Percentiles rank a stretch among this genome's conserved stretches.
These are phyloP conservation scores for Callorhinus ursinus DNA, from an alignment of 2,113 vertebrate genomes.

Conservation along the genomic window DNA sequence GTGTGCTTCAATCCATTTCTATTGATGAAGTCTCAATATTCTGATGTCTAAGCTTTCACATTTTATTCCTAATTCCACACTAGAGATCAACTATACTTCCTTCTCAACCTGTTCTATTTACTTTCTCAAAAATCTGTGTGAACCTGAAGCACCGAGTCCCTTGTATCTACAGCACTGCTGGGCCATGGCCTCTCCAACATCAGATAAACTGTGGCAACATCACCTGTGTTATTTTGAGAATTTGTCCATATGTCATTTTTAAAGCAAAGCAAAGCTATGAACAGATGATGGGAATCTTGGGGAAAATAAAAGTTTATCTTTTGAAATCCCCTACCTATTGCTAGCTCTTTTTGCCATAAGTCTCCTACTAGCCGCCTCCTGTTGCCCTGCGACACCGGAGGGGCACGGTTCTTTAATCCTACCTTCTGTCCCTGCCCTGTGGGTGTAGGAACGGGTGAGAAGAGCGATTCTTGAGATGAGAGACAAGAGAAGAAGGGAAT, in stretches of 20 bases:
- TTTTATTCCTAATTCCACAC: not conserved
- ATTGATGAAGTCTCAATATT: not conserved
- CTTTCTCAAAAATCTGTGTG: not conserved
- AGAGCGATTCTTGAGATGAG: not conserved
- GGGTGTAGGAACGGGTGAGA: not conserved
- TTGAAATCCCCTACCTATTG: not conserved
- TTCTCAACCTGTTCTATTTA: not conserved
- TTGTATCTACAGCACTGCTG: not conserved
- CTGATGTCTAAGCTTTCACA: not conserved
- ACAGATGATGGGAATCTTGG: not conserved
- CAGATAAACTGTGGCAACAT: not conserved
- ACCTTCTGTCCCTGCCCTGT: not conserved
- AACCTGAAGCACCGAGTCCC: not conserved
- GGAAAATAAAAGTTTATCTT: not conserved
- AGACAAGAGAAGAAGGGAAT: not conserved
- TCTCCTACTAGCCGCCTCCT: not conserved
- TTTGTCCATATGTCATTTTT: not conserved
- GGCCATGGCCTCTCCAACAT: not conserved
- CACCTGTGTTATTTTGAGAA: not conserved
- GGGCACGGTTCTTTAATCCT: not conserved
- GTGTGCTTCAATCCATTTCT: not conserved
- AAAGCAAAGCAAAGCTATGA: not conserved
- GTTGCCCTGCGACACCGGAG: fast-evolving
- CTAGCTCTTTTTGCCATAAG: not conserved
- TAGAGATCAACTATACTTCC: not conserved